Conservation (phyloP, 37 sponge, comb jelly and placozoan species). For the Diacarnus erythraeanus region DNA sequence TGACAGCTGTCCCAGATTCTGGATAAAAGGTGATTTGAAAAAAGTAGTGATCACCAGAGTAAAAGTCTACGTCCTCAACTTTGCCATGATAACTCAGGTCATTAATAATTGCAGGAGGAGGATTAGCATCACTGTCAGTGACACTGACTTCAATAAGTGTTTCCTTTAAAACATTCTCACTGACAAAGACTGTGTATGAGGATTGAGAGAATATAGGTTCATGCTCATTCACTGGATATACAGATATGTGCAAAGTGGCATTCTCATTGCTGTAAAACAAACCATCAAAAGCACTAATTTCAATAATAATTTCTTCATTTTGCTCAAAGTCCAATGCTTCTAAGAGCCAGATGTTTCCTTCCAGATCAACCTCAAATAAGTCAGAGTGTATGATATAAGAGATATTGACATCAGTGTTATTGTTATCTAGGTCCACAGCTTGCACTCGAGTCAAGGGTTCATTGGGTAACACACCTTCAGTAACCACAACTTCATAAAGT, state of each 20-base stretch:
- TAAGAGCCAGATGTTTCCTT: constrained; percentile 42
- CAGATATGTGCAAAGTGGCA: constrained; percentile 47
- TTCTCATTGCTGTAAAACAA: background rate
- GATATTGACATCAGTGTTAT: constrained; percentile 7
- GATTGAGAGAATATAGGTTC: constrained; percentile 40
- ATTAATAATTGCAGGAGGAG: background rate
- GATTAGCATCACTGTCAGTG: constrained; percentile 55
- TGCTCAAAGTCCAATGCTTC: constrained; percentile 63
- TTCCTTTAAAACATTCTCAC: constrained; percentile 41
- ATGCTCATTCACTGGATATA: constrained; percentile 67
- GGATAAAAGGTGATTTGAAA: constrained; percentile 28
- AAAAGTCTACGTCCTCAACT: constrained; percentile 2
- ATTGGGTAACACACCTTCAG: constrained; percentile 32
- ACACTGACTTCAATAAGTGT: constrained; percentile 22
- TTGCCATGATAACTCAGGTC: constrained; percentile 30
- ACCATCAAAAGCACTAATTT: constrained; percentile 55
- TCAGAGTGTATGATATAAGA: constrained; percentile 6
- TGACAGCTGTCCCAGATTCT: constrained; percentile 13
- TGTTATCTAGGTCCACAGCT: background rate
- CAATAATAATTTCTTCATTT: constrained; percentile 17
- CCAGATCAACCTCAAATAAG: constrained; percentile 38
- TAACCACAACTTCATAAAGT: constrained; percentile 39
- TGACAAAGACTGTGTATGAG: constrained; percentile 19
- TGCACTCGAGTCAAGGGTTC: constrained; percentile 10
- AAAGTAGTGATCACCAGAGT: background rate